Conservation (phyloP, 2,797 vertebrate species). For the Uromys caudimaculatus region DNA sequence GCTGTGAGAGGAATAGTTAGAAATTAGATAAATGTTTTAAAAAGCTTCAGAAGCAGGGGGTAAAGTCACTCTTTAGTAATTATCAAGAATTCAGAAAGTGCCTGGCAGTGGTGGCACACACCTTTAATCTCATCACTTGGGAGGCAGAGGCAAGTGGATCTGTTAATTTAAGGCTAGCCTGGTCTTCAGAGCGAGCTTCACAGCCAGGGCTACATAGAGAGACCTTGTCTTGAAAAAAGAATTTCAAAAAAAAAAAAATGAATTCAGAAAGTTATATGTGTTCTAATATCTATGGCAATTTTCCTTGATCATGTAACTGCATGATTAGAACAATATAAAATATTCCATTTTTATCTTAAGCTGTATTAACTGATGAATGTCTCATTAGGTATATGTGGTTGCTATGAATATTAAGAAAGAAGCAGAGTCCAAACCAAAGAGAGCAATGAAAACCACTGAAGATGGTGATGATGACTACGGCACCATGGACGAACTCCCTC, state of each 20-base stretch:
- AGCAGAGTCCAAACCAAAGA: conserved; percentile 93
- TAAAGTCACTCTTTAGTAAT: conserved; percentile 38
- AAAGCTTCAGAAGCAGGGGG: background rate
- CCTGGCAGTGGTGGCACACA: background rate
- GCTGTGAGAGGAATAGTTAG: background rate
- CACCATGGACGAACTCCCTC: conserved; percentile 92
- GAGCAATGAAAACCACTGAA: conserved; percentile 86
- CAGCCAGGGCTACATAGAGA: background rate
- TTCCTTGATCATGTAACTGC: background rate
- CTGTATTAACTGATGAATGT: conserved; percentile 47
- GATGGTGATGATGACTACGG: conserved; percentile 93
- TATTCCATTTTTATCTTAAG: conserved; percentile 31
- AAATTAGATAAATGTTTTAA: background rate
- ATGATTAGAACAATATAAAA: conserved; percentile 28
- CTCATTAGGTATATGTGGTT: conserved; percentile 95
- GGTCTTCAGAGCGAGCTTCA: background rate
- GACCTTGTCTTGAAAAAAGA: background rate
- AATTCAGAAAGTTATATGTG: background rate
- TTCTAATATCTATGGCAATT: conserved; percentile 15
- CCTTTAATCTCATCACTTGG: background rate
- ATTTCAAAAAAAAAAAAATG: background rate
- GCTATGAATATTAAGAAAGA: conserved; percentile 99
- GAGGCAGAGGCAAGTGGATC: background rate
- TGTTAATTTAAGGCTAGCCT: background rate
- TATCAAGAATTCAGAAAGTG: conserved; percentile 24